Base-by-base conservation (phyloP, 2,797 vertebrate species). In the Zenarchopterus dispar region DNA sequence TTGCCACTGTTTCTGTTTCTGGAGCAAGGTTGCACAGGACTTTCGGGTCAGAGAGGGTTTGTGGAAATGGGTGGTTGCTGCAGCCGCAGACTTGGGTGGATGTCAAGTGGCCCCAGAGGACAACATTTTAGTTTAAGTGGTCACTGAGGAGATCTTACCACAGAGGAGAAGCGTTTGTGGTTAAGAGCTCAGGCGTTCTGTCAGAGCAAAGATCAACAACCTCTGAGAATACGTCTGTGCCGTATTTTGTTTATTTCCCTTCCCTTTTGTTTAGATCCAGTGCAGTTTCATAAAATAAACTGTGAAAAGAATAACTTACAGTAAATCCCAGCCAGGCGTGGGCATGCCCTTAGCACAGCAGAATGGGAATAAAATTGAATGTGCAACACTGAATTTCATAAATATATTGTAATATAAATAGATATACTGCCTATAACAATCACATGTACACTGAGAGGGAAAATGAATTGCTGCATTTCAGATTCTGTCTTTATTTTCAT, bases 51-150 rank as follows among this genome's bases (percentile, higher is more conserved):
- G 45, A 56, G 4, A 41, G 8, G 46, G 17, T 48, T 71, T 4
- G 18, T 26, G 47, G 57, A 61, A 68, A 62, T 52, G 18, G 49
- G 18, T 17, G 44, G 43, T 67, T 48, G 21, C 31, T 44, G 59
- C 50, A 41, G 52, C 62, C 45, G 50, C 26, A 51, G 54, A 68
- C 43, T 21, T 62, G 59, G 7, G 21, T 23, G 48, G 61, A 36
- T 59, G 70, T 48, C 62, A 63, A 10, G 39, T 28, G 36, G 44
- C 66, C 75, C 62, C 59, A 63, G 64, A 67, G 57, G 76, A 74
- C 46, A 39, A 28, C 48, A 62, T 48, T 55, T 36, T 33, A 55
- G 70, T 79, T 80, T 68, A 80, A 81, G 55, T 73, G 73, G 56
- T 65, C 53, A 39, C 57, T 26, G 22, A 39, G 50, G 62, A 65